Evolutionary conservation across 2,888 invertebrate species (phyloP), one percentile per base, ranked within the genome.

Genomic region (Trissolcus brochymenae): DNA sequence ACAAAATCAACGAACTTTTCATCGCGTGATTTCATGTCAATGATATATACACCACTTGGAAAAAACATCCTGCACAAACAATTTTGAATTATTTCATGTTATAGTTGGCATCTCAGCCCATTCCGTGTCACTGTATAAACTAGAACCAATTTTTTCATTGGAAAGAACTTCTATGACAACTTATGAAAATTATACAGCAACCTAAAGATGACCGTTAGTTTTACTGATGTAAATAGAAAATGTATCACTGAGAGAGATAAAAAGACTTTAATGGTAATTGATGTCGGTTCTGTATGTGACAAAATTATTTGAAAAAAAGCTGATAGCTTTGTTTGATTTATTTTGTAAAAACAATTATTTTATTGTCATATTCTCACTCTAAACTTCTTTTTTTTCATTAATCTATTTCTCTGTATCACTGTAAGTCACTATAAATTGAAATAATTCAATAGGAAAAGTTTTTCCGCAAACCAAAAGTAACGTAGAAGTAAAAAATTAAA

Each of bases 1-100:
- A 67, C 62, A 67, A 74, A 62, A 71, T 74, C 74, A 78, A 75
- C 78, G 74, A 78, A 78, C 40, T 66, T 64, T 74, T 71, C 78
- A 65, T 74, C 29, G 16, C 59, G 65, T 62, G 57, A 78, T 67
- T 71, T 67, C 62, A 41, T 43, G 57, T 76, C 54, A 65, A 60
- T 70, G 51, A 65, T 70, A 51, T 70, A 51, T 13, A 61, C 56
- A 49, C 51, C 13, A 35, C 9, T 35, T 35, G 35, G 35, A 17
- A 19, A 65, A 56, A 56, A 51, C n/a, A 51, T 53, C 57, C 6
- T 57, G 66, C 76, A 70, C 66, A 76, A 70, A 65, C 6, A 51
- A 51, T 0, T 51, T 70, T 76, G 66, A 76, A 57, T 76, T 57
- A 54, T 7, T 65, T 70, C 25, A 13, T 56, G 55, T 25, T 57